Evolutionary conservation across 2,888 invertebrate genomes (phyloP), one percentile per base, ranked within the genome.

Genomic region (Drosophila pseudotakahashii): DNA sequence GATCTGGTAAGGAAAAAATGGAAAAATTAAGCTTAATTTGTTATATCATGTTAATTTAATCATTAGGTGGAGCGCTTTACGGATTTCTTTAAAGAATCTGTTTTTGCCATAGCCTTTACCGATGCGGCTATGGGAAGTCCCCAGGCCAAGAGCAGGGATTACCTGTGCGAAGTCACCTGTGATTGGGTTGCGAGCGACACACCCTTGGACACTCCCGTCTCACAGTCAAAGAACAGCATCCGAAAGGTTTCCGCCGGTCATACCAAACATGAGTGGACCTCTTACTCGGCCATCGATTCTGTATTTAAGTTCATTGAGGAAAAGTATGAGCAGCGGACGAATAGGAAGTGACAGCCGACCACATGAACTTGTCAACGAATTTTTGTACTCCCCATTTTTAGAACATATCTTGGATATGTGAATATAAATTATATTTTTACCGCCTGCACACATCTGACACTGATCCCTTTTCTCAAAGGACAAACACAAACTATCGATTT

Each of bases 81-180:
- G 16, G 89, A 93, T 5, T 94, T 95, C 68, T 96, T 96, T 89
- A 92, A 93, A 73, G 91, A 94, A 41, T 93, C 94, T 84, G 95
- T 96, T 0, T 95, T 95, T 91, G 96, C 95, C 0, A 93, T 97
- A 51, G 96, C 95, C 0, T 93, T 97, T 55, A 97, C 97, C 0
- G 97, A 97, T 91, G 96, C 96, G 0, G 95, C 95, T 1, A 96
- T 95, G 89, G 78, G 81, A 5, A 62, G 69, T 37, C 41, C 84
- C 36, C 72, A 84, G 7, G 62, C 72, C 2, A 82, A 73, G 4
- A 57, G 72, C 34, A 67, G 70, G 19, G 59, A 83, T 3, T 83
- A 77, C 37, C 72, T 83, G 14, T 68, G 51, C 3, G 66, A 76
- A 4, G 83, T 94, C 44, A 90, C 93, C n/a, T 93, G 92, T 68